Base-by-base conservation (phyloP, 2,888 invertebrate species). In the Phoronis australis region DNA sequence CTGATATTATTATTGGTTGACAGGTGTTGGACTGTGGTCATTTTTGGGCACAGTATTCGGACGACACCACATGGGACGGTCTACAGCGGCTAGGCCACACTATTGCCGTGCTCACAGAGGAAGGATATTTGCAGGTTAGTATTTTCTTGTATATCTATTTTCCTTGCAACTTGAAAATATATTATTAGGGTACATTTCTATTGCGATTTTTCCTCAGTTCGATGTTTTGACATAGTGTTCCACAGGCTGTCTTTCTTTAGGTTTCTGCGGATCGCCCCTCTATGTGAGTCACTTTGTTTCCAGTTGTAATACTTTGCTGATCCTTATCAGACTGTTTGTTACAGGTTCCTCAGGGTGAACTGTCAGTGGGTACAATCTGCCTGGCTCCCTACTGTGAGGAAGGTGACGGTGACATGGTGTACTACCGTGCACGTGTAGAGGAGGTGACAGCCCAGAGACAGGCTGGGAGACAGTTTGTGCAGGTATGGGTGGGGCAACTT, bases 11-110 rank as follows among this genome's bases (percentile, higher is more conserved):
- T 15, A 31, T 31, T 9, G 9, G 15, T 31, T 31, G 31, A 3
- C 67, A 87, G 85, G 64, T 82, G 1, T 75, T 82, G 18, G 82
- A 82, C 68, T 83, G 85, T 21, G 82, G 83, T 48, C 83, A 83
- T 64, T 88, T 88, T 74, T 88, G 84, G 84, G 84, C 81, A 9
- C 84, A 83, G 50, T 78, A 82, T 57, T 75, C 76, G 25, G 82
- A 83, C 51, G 76, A 79, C 0, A 78, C 80, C 23, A 60, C 55
- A 31, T 45, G 24, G 12, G 31, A 2, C 2, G 35, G 35, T 25
- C 4, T 18, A 18, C 23, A 20, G 6, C 5, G 6, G 6, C 23
- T 42, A 9, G 15, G 15, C 15, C 5, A 22, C 12, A 24, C 21
- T 6, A 22, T 42, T 9, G 24, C 21, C 24, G 6, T n/a, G n/a